These are phyloP conservation scores for Monopis laevigella DNA, from an alignment of 2,888 invertebrate species.

Conservation along the genomic window DNA sequence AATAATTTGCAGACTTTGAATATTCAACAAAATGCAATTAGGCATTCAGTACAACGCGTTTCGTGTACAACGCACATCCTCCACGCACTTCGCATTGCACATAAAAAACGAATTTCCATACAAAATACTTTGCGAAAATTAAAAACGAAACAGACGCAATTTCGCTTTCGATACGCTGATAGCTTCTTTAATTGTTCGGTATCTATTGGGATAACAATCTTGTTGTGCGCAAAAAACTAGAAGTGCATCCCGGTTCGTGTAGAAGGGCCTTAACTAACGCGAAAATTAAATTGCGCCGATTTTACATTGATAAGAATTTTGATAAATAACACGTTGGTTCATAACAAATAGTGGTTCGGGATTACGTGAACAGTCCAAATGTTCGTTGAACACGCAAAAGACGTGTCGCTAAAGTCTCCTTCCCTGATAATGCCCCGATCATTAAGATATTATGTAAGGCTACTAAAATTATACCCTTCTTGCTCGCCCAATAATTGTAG, in stretches of 20 bases:
- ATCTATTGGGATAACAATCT: constrained; percentile 35
- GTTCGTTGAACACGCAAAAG: constrained; percentile 31
- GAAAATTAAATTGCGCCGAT: constrained; percentile 14
- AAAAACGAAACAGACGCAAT: constrained; percentile 31
- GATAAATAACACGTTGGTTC: constrained; percentile 31
- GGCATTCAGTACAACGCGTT: constrained; percentile 31
- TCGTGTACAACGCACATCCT: constrained; percentile 42
- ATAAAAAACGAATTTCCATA: constrained; percentile 51
- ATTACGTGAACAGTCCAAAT: constrained; percentile 23
- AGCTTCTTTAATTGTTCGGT: constrained; percentile 42
- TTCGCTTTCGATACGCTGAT: constrained; percentile 45
- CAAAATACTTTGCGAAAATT: constrained; percentile 49
- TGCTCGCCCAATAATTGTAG: not conserved
- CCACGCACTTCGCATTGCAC: constrained; percentile 23
- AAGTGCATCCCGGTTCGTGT: constrained; percentile 35
- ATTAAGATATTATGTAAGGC: constrained; percentile 7
- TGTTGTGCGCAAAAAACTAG: constrained; percentile 41
- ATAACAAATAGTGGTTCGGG: constrained; percentile 28
- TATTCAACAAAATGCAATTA: constrained; percentile 34
- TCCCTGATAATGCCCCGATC: not conserved
- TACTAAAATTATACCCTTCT: constrained; percentile 5
- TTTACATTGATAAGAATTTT: constrained; percentile 22
- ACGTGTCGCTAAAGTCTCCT: constrained; percentile 11
- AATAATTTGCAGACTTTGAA: too few species aligned
- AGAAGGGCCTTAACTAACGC: constrained; percentile 1